phyloP scores from a whole-genome alignment of 2,888 invertebrate species.

The Andrena dorsata region DNA sequence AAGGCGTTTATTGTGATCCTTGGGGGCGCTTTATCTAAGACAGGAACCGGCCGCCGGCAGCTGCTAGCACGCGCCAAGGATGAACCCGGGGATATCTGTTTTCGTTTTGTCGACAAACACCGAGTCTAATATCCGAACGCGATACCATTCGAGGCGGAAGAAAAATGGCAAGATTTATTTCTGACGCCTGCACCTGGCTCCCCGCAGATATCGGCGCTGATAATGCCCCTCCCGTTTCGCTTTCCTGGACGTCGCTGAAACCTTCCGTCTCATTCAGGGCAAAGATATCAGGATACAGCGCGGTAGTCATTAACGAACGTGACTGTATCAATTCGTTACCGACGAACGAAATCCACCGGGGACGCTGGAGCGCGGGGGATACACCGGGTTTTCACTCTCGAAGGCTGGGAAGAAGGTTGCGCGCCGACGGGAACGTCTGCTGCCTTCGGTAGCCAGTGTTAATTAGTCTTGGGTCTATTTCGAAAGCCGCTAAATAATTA shows the following conservation, averaged over 20 bases:
- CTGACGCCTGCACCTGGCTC: slow-evolving; percentile 71
- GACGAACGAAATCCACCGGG: too few species aligned
- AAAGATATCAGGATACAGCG: background rate
- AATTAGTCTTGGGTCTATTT: slow-evolving; percentile 65
- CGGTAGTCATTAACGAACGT: slow-evolving; percentile 63
- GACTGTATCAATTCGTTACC: slow-evolving; percentile 46
- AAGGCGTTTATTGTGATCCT: slow-evolving; percentile 79
- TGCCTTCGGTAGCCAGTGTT: slow-evolving; percentile 56
- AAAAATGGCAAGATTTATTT: slow-evolving; percentile 62
- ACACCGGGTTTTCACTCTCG: background rate
- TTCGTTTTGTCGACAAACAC: slow-evolving; percentile 76
- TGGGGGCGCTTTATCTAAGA: slow-evolving; percentile 72
- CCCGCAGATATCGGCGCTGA: slow-evolving; percentile 37
- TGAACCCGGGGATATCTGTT: slow-evolving; percentile 76
- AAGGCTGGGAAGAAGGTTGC: background rate
- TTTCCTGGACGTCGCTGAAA: too few species aligned
- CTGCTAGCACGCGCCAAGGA: slow-evolving; percentile 82
- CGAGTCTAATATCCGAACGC: slow-evolving; percentile 71
- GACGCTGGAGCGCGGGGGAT: too few species aligned
- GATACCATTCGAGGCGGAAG: slow-evolving; percentile 69
- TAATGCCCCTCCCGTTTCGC: background rate
- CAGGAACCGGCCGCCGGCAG: slow-evolving; percentile 78
- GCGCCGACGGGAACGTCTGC: background rate
- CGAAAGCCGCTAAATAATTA: slow-evolving; percentile 75
- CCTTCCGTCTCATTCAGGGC: too few species aligned